phyloP scores from a whole-genome alignment of 1,140 invertebrate genomes.

The Drosophila arizonae region DNA sequence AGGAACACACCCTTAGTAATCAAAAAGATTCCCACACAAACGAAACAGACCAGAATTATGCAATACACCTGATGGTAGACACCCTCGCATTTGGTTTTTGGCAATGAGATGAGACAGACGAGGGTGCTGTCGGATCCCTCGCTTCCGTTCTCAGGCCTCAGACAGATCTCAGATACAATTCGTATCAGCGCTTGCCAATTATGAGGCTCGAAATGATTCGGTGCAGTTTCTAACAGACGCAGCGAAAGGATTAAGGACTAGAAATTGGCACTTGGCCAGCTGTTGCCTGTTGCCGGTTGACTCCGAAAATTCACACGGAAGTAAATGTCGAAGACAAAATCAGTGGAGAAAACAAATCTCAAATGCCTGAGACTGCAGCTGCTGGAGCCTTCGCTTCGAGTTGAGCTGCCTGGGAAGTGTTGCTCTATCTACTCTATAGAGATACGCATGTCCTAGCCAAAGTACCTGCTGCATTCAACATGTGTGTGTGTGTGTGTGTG shows the following conservation, averaged over 20 bases:
- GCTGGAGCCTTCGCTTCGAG: conserved; percentile 3
- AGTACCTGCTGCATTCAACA: conserved; percentile 37
- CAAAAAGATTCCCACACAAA: conserved; percentile 18
- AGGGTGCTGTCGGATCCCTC: conserved; percentile 37
- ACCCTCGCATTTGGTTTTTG: conserved; percentile 18
- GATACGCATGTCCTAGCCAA: conserved; percentile 21
- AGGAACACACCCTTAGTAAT: not conserved
- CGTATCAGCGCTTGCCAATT: conserved; percentile 38
- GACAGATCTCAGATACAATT: conserved; percentile 30
- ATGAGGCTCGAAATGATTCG: not conserved
- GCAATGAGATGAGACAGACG: conserved; percentile 1
- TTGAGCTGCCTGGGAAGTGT: conserved; percentile 23
- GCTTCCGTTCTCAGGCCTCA: conserved; percentile 39
- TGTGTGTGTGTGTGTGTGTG: not conserved
- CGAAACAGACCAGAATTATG: conserved; percentile 19
- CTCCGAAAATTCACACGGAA: conserved; percentile 45
- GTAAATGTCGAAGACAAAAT: conserved; percentile 18
- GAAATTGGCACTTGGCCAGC: conserved; percentile 33
- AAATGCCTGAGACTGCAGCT: conserved; percentile 30
- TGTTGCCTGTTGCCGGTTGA: conserved; percentile 19
- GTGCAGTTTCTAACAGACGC: conserved; percentile 34
- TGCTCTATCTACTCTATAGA: conserved; percentile 6
- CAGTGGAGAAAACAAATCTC: conserved; percentile 23
- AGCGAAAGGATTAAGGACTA: conserved; percentile 43
- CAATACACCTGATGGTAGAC: conserved; percentile 35